These are phyloP conservation scores for Ptychochromis oligacanthus DNA, from an alignment of 2,113 vertebrate genomes.

Conservation along the genomic window DNA sequence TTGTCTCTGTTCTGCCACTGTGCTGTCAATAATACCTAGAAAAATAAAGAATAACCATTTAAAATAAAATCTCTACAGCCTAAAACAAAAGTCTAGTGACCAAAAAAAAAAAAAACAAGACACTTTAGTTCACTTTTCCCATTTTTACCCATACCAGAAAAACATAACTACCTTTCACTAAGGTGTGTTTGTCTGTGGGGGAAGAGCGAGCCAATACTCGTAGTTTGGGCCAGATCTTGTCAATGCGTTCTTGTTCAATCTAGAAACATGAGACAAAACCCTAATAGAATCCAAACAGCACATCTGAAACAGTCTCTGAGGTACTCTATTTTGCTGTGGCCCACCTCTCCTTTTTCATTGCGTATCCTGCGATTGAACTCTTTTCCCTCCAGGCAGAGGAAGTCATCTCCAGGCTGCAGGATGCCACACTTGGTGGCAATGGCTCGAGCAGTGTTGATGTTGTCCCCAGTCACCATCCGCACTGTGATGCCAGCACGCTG, in stretches of 20 bases:
- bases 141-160: neutral
- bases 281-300: slow-evolving; percentile 36
- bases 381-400: slow-evolving; percentile 96
- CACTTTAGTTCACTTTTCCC: neutral
- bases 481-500: slow-evolving; percentile 98
- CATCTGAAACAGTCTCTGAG: slow-evolving; percentile 23
- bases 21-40: slow-evolving; percentile 98
- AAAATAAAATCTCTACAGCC: neutral
- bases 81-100: neutral
- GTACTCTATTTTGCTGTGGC: slow-evolving; percentile 10
- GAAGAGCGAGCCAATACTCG: slow-evolving; percentile 97
- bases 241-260: slow-evolving; percentile 98
- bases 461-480: slow-evolving; percentile 99
- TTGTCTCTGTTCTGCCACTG: slow-evolving; percentile 91
- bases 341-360: slow-evolving; percentile 98
- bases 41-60: neutral
- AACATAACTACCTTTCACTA: slow-evolving; percentile 91
- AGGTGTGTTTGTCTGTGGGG: slow-evolving; percentile 97
- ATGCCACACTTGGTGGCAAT: slow-evolving; percentile 97
- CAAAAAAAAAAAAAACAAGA: neutral
- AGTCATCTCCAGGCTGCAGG: slow-evolving; percentile 94
- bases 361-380: slow-evolving; percentile 99
- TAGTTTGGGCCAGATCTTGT: slow-evolving; percentile 99
- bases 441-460: slow-evolving; percentile 97
- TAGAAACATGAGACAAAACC: slow-evolving; percentile 73